Percentiles rank a stretch among this genome's conserved stretches.
These are phyloP conservation scores for Platyscapa corneri DNA, from an alignment of 1,140 invertebrate genomes.

Conservation along the genomic window DNA sequence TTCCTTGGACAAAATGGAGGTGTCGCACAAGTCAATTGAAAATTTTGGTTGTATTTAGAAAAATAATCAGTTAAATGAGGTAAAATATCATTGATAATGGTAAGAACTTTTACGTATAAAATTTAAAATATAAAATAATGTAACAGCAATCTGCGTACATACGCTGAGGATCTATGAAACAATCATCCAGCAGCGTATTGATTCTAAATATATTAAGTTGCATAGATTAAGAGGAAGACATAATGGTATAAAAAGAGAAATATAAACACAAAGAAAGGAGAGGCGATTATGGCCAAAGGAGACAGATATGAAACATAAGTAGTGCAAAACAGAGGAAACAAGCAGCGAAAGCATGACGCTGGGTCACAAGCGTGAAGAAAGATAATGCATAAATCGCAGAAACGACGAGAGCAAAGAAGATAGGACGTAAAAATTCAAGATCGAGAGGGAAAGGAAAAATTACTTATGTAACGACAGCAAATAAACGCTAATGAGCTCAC, in stretches of 20 bases:
- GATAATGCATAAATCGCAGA: constrained; percentile 27
- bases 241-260: neutral
- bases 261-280: neutral
- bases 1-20: too few relatives aligned
- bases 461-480: constrained; percentile 72
- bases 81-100: too few relatives aligned
- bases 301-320: constrained; percentile 5
- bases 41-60: too few relatives aligned
- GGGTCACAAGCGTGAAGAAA: constrained; percentile 32
- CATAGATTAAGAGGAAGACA: neutral
- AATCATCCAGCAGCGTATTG: too few relatives aligned
- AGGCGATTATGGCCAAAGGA: neutral
- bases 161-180: too few relatives aligned
- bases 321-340: neutral
- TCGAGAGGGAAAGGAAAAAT: constrained; percentile 55
- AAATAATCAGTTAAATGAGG: too few relatives aligned
- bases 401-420: constrained; percentile 25
- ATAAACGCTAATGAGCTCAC: constrained; percentile 74
- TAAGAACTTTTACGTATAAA: too few relatives aligned
- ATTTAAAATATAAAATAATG: too few relatives aligned
- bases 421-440: constrained; percentile 35
- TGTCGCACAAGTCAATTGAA: too few relatives aligned
- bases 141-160: too few relatives aligned
- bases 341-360: neutral
- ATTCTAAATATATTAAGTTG: neutral